Percentiles rank a stretch among this genome's conserved stretches.
Evolutionary conservation across 2,888 invertebrate species (phyloP).

Genomic region (Brachypalpus laphriformis): DNA sequence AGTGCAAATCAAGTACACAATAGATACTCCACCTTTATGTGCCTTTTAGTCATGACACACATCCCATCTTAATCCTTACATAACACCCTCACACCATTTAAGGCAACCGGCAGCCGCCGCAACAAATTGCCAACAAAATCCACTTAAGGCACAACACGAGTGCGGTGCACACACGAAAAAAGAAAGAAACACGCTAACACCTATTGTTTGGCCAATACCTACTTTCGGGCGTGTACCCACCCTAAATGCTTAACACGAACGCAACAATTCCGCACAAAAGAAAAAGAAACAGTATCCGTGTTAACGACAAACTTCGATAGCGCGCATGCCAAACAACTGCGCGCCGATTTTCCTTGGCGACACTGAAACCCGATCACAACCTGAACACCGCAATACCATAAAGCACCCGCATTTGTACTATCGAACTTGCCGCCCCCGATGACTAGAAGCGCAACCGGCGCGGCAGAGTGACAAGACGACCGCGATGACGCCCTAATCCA

Average conservation of each 20-base stretch:
- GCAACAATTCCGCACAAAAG: constrained; percentile 19
- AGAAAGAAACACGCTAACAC: constrained; percentile 38
- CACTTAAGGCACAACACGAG: constrained; percentile 64
- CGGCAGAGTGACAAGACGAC: too few relatives aligned
- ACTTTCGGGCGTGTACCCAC: constrained; percentile 53
- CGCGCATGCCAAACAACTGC: constrained; percentile 63
- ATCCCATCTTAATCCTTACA: constrained; percentile 25
- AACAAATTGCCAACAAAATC: constrained; percentile 66
- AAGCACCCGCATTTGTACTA: constrained; percentile 65
- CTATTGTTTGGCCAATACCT: constrained; percentile 40
- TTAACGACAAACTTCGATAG: constrained; percentile 46
- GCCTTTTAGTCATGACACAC: constrained; percentile 17
- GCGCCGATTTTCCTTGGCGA: constrained; percentile 42
- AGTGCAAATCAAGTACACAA: not conserved
- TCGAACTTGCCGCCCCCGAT: constrained; percentile 55
- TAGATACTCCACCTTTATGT: not conserved
- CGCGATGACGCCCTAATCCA: constrained; percentile 71
- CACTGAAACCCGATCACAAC: constrained; percentile 67
- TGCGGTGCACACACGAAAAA: constrained; percentile 29
- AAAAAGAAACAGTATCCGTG: constrained; percentile 1
- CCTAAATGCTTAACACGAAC: constrained; percentile 49
- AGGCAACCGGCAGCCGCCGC: constrained; percentile 11
- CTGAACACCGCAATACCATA: constrained; percentile 66
- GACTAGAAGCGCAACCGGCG: constrained; percentile 31
- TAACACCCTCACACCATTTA: constrained; percentile 33